Evolutionary conservation across 2,113 vertebrate species (phyloP).

Genomic region (Ahaetulla prasina): DNA sequence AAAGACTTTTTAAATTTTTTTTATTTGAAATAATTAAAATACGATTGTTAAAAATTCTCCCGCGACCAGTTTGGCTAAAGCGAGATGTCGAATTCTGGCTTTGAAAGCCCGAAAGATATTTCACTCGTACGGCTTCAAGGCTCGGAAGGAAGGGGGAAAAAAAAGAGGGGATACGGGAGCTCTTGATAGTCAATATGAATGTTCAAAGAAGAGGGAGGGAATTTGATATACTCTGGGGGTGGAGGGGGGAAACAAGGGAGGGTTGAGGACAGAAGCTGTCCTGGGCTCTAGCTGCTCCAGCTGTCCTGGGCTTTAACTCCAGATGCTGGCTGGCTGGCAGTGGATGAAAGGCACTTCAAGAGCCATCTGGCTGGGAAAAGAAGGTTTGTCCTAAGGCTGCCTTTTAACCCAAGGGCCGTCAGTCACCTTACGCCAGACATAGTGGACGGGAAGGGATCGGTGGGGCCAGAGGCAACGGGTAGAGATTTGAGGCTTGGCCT

Average conservation of each 20-base stretch:
- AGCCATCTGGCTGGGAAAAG: not conserved
- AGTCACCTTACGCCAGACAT: not conserved
- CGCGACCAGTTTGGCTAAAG: too few relatives aligned
- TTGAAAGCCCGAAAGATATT: not conserved
- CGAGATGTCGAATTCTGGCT: not conserved
- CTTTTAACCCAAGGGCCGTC: not conserved
- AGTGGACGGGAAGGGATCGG: not conserved
- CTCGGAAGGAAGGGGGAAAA: not conserved
- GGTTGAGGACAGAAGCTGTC: not conserved
- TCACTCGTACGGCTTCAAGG: not conserved
- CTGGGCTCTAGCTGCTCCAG: not conserved
- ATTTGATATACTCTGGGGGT: not conserved
- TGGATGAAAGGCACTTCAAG: not conserved
- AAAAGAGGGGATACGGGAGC: not conserved
- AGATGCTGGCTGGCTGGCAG: not conserved
- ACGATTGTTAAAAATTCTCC: too few relatives aligned
- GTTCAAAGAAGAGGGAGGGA: not conserved
- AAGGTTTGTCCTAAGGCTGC: not conserved
- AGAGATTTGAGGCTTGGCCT: not conserved
- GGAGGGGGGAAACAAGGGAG: not conserved
- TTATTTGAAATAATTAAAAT: too few relatives aligned
- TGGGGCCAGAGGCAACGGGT: not conserved
- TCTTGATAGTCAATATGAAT: not conserved
- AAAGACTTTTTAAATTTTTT: too few relatives aligned
- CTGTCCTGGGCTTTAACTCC: not conserved